Percentiles rank a stretch among this genome's conserved stretches.
phyloP scores from a whole-genome alignment of 2,888 invertebrate species.

The Nomada goodeniana region DNA sequence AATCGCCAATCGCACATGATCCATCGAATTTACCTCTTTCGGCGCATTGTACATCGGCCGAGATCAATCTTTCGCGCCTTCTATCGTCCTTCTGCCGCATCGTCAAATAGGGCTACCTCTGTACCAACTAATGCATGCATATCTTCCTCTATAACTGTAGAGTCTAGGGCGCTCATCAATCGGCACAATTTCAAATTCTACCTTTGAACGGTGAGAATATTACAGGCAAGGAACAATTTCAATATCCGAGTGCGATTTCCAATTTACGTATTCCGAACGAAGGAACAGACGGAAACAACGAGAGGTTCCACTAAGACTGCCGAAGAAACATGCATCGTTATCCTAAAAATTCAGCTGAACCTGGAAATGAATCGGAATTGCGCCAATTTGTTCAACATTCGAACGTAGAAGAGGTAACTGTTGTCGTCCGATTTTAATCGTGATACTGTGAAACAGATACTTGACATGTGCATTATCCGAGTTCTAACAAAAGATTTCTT shows the following conservation, averaged over 20 bases:
- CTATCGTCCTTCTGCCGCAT: not conserved
- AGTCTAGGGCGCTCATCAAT: no score
- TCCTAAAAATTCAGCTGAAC: slow-evolving; percentile 6
- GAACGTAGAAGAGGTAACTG: slow-evolving; percentile 38
- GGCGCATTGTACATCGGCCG: not conserved
- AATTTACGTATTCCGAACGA: not conserved
- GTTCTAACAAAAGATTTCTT: slow-evolving; percentile 21
- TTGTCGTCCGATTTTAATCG: not conserved
- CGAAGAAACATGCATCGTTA: slow-evolving; percentile 24
- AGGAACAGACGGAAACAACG: not conserved
- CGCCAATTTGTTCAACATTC: slow-evolving; percentile 28
- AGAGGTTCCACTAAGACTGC: not conserved
- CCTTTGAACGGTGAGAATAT: no score
- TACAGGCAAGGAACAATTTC: no score
- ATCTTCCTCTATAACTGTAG: no score
- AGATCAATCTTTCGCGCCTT: not conserved
- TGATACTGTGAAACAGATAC: not conserved
- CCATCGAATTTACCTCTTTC: not conserved
- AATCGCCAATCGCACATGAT: no score
- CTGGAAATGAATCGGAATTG: slow-evolving; percentile 6
- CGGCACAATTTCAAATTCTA: no score
- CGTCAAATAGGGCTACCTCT: not conserved
- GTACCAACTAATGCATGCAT: not conserved
- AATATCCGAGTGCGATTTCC: not conserved
- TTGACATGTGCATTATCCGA: slow-evolving; percentile 84